Base-by-base conservation (phyloP, 1,140 invertebrate species). In the Drosophila pruinosa region DNA sequence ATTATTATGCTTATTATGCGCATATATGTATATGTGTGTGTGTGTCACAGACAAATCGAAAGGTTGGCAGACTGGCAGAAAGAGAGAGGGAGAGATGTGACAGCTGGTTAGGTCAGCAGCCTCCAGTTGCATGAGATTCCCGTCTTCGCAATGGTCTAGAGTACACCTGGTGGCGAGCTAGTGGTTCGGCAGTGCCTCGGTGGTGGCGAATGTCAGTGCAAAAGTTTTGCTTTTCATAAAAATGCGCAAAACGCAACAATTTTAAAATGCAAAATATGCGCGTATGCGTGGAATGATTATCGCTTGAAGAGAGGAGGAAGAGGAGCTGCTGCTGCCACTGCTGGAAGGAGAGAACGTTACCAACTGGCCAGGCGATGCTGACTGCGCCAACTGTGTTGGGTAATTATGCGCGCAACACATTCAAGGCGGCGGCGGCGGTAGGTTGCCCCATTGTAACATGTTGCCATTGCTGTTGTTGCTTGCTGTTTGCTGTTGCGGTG, bases 201-300 rank as follows among this genome's bases (percentile, higher is more conserved):
- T 70, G 69, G 53, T 26, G 50, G 50, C 53, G 63, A 64, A 38
- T 69, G 56, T 70, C 63, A 64, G 53, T 48, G 57, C 50, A 57
- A 69, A 62, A 67, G 65, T 64, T 83, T 69, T 57, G 59, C 75
- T 70, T 86, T 74, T 82, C 78, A 86, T 86, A 82, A 86, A 86
- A 86, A 86, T 86, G 82, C 82, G 78, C 82, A 54, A 81, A 86
- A 82, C 88, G 82, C 74, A 86, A 82, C 75, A 88, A 86, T 88
- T 86, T 82, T 41, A 88, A 86, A 86, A 86, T 86, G 82, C 82
- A 82, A 88, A 88, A 86, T 86, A 88, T 86, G 82, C 78, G 82
- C 82, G 82, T 82, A 88, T 86, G 82, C 73, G 45, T 68, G 82
- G 82, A 86, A 86, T 86, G 82, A 86, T 86, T 86, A 69, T 26